Evolutionary conservation across 2,113 vertebrate genomes (phyloP), one percentile per base, ranked within the genome.

Genomic region (Psittacula cyanocephala): DNA sequence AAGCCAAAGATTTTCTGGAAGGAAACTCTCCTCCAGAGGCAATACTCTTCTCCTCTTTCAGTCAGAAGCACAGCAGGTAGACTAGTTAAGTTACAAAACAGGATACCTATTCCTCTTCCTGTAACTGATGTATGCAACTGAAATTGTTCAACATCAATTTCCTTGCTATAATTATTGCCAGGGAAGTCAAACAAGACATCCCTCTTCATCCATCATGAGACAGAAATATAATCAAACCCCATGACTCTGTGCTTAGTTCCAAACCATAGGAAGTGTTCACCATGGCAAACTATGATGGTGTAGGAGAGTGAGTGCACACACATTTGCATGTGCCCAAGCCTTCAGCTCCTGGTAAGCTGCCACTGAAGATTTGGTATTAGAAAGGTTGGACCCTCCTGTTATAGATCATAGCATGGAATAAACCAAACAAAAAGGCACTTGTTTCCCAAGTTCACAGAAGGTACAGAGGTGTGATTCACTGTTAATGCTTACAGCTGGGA

Each of bases 321-420:
- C 8, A 11, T 41, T 17, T 68, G 50, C 53, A 81, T 0, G 0
- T 3, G 39, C 15, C 39, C n/a, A 43, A 24, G 33, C 39, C 33
- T 88, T 57, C 60, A 49, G 43, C 9, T 63, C 49, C 60, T 63
- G 70, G n/a, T 43, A 71, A 43, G 47, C 13, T 77, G 23, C 44
- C 77, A 91, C 0, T 0, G 2, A 83, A 57, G 46, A 46, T 19
- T 35, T 23, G 20, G 16, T 49, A 39, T 25, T 57, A 33, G 11
- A 86, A 47, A 76, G 37, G 15, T 7, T 50, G 52, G 46, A 46
- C 17, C 22, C 35, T 55, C 23, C 76, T 43, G 13, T 24, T 75
- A 64, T 0, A 49, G 52, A 71, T 62, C 20, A 69, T 25, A 20
- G 35, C 11, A 10, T 24, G 35, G 47, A 87, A 85, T 57, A 52